Base-by-base conservation (phyloP, 2,888 invertebrate genomes). In the Synanthedon formicaeformis region DNA sequence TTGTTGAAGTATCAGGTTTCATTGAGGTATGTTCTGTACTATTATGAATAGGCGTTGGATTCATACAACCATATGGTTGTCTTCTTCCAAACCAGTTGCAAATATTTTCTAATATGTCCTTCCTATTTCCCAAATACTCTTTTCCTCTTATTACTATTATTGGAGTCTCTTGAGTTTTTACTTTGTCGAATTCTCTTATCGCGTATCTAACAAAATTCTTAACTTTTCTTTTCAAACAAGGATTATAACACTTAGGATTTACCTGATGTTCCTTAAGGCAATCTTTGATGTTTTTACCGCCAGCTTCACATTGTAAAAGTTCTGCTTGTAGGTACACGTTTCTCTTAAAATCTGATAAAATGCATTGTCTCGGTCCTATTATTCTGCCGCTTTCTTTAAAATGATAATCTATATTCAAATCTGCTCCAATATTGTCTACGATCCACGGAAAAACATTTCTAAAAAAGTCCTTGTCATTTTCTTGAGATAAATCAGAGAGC, bases 381-480 rank as follows among this genome's bases (percentile, higher is more conserved):
- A 54, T 55, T 34, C 59, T 55, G 5, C 56, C 62, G 52, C 57
- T 58, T 45, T 64, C 60, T 48, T 60, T 63, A 50, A 69, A 69
- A 49, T 61, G 54, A 52, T 60, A 69, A 11, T 58, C 56, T 1
- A 65, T 63, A 41, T 51, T 55, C 41, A 70, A 53, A 14, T 62
- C 53, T 3, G 56, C 51, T 3, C 66, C 69, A 16, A 66, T 57
- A 41, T 70, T 67, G 23, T 67, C 65, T 2, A 65, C 58, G 10
- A 71, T 57, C 64, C 65, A 71, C 3, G 68, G 69, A 11, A 65
- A 58, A 3, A 62, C 60, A 8, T 53, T 54, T 50, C 58, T 58
- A 51, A 69, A 70, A 54, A 71, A 71, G 11, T 55, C 27, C 2
- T 59, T 52, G 34, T 69, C 67, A 4, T 55, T 56, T 6, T 58